Conservation (phyloP, 1,140 invertebrate genomes). For the Drosophila grimshawi region DNA sequence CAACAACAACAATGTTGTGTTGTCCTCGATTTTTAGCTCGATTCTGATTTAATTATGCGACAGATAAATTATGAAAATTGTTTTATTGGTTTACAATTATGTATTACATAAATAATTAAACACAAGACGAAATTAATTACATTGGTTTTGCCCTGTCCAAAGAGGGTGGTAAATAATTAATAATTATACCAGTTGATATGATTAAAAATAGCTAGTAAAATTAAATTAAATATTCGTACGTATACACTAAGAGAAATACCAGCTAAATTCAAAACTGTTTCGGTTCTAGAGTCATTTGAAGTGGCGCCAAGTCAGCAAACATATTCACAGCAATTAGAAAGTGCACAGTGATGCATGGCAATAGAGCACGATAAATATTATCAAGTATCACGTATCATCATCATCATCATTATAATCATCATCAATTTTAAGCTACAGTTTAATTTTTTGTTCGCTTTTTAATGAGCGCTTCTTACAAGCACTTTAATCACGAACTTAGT, state of each 20-base stretch:
- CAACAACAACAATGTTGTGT: conserved; percentile 4
- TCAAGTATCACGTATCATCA: not conserved
- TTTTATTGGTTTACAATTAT: conserved; percentile 19
- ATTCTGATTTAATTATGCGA: conserved; percentile 25
- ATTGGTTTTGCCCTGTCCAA: not conserved
- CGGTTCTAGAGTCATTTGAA: not conserved
- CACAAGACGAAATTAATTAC: conserved; percentile 15
- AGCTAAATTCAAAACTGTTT: not conserved
- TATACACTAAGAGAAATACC: no score
- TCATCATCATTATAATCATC: no score
- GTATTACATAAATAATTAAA: conserved; percentile 29
- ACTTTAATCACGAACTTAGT: not conserved
- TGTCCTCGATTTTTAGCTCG: not conserved
- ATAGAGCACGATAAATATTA: conserved; percentile 15
- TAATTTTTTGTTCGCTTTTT: conserved; percentile 1
- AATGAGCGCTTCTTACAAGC: not conserved
- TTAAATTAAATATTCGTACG: no score
- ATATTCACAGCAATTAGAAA: conserved; percentile 31
- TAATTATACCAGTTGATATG: no score
- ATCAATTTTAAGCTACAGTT: conserved; percentile 6
- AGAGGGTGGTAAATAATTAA: no score
- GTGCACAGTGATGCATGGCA: conserved; percentile 38
- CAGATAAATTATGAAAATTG: conserved; percentile 27
- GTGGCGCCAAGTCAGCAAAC: not conserved
- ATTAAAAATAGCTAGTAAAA: no score